Evolutionary conservation across 2,797 vertebrate species (phyloP), one percentile per base, ranked within the genome.

Genomic region (Phataginus tricuspis): DNA sequence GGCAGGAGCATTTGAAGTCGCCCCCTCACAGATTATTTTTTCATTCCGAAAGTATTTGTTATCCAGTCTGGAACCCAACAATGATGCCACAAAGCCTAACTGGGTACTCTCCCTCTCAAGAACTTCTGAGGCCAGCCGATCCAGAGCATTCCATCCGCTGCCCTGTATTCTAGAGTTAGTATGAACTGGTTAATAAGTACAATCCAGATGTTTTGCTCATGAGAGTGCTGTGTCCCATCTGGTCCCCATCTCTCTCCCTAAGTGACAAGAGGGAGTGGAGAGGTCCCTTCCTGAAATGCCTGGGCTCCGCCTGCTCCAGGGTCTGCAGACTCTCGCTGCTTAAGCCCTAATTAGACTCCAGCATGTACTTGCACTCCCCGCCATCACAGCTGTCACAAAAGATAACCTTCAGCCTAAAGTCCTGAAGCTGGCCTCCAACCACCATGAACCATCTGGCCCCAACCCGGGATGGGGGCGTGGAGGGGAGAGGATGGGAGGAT

Each of bases 131-230:
- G 75, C 64, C 25, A 82, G 42, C 16, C 42, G 19, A 53, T 13
- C 61, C 23, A 89, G 51, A 82, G 53, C 53, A 39, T 66, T 84
- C 71, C 37, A 61, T 85, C 80, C 66, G 85, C 71, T 91, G 77
- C 13, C 61, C 71, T 64, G 2, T 8, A 77, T 55, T n/a, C 42
- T 16, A 29, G 39, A 71, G 64, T 90, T 39, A n/a, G 39, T 31
- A 55, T 31, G 79, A 79, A 61, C 74, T 77, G 34, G 10, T 92
- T 86, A 51, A 53, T 63, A 87, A 92, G 42, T 55, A 63, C 53
- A 86, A 29, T 8, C 59, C 77, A 87, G 42, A 61, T 91, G 92
- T 82, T 96, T 66, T 53, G 49, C 34, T 87, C 90, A n/a, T 15
- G 61, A 77, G 64, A 84, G 23, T 51, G 10, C 7, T 64, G 29